Evolutionary conservation across 2,113 vertebrate species (phyloP).

Genomic region (Apus apus): DNA sequence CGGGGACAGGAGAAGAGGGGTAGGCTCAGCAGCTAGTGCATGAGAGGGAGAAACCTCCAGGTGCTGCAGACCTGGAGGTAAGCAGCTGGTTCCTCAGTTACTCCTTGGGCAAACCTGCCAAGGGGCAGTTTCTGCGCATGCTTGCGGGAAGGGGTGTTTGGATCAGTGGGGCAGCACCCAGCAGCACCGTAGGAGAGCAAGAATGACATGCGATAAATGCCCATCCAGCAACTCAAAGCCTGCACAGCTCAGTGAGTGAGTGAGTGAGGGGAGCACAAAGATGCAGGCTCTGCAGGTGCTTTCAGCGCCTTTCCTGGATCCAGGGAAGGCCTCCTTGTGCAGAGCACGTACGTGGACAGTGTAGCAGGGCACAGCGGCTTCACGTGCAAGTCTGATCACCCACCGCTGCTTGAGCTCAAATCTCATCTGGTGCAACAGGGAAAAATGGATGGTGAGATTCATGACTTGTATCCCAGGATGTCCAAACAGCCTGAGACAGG

Average conservation of each 20-base stretch:
- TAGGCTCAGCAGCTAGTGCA: not conserved
- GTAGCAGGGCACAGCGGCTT: not conserved
- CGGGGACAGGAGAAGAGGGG: not conserved
- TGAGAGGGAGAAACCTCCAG: not conserved
- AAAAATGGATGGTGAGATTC: not conserved
- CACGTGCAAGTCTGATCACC: fast-evolving
- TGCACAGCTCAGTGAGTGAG: not conserved
- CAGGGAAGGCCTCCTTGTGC: not conserved
- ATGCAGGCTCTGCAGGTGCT: not conserved
- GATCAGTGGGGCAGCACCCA: not conserved
- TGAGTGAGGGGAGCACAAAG: not conserved
- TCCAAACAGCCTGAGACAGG: not conserved
- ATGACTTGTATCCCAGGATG: not conserved
- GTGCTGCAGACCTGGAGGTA: not conserved
- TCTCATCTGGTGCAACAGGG: not conserved
- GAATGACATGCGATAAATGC: not conserved
- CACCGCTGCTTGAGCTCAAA: not conserved
- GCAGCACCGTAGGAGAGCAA: not conserved
- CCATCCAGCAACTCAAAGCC: not conserved
- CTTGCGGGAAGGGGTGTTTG: not conserved
- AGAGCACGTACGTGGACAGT: not conserved
- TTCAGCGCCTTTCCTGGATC: not conserved
- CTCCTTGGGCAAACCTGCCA: not conserved
- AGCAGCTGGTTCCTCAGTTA: not conserved
- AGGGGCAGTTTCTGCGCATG: not conserved